Percentiles rank a stretch among this genome's conserved stretches.
Conservation (phyloP, 2,113 vertebrate species). For the Casuarius casuarius region DNA sequence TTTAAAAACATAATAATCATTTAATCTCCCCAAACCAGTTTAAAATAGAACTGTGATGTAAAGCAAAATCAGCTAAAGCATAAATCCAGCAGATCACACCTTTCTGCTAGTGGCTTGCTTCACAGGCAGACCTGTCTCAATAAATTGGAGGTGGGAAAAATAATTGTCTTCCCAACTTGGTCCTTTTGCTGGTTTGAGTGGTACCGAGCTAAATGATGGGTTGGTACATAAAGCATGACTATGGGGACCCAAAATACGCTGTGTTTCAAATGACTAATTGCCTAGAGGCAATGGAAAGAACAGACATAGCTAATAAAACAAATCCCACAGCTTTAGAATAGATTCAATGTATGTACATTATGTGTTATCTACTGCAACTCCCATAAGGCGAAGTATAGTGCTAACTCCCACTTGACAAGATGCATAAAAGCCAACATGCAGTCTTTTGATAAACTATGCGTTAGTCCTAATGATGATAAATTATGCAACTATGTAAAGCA, state of each 20-base stretch:
- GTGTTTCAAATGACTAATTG: background rate
- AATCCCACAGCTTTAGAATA: background rate
- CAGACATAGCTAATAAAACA: slow-evolving; percentile 6
- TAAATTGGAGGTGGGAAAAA: background rate
- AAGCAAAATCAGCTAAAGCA: background rate
- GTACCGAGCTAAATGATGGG: background rate
- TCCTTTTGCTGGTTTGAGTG: background rate
- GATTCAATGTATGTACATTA: background rate
- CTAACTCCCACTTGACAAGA: background rate
- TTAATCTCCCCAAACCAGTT: background rate
- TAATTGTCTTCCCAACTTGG: background rate
- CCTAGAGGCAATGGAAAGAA: background rate
- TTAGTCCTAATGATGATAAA: background rate
- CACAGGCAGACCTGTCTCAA: background rate
- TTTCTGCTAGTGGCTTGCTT: background rate
- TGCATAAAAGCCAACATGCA: background rate
- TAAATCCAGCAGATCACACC: background rate
- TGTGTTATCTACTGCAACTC: background rate
- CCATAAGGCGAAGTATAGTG: background rate
- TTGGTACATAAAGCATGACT: background rate
- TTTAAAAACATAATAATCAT: background rate
- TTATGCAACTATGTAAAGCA: background rate
- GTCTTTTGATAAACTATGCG: background rate
- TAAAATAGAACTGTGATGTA: background rate
- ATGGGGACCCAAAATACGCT: background rate